Evolutionary conservation across 2,797 vertebrate species (phyloP), one percentile per base, ranked within the genome.

Genomic region (Muraenolepis orangiensis): DNA sequence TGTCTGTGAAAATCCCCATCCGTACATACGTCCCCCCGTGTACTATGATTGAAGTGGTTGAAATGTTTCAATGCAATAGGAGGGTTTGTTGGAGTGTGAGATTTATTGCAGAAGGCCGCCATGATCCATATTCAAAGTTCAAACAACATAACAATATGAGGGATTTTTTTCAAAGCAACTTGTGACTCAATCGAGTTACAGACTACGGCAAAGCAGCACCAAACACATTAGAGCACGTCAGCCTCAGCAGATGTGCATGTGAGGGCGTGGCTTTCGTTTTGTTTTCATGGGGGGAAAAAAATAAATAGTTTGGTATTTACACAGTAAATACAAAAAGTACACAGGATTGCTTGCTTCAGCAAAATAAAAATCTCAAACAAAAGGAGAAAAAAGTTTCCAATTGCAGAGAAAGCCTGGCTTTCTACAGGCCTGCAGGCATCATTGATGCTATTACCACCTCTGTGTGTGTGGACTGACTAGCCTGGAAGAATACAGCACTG

Each of bases 331-430:
- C n/a, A n/a, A n/a, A n/a, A 86, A 89, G 87, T 87, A 83, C 83
- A 81, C 75, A 71, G 70, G 72, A 57, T 73, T 85, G 86, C 86
- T n/a, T 89, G 87, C 81, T 87, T 90, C 86, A 88, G 89, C 85
- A 86, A 79, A 90, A 86, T 86, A 82, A 85, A 83, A 77, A 64
- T 46, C 14, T 46, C 16, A 46, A 46, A 16, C n/a, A 64, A 64
- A n/a, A 26, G 57, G n/a, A 26, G 57, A 64, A 13, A 64, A 64
- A 64, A 64, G 57, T 64, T 67, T 80, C 66, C 72, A 36, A 18
- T 70, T 66, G 51, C 51, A 29, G 69, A 81, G 75, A 80, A 80
- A 80, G 71, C 78, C 75, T 85, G 80, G 72, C 77, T 64, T 64
- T 64, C 57, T 64, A 11, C 57, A 64, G 57, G 26, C 57, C 57